phyloP scores from a whole-genome alignment of 2,113 vertebrate genomes.

The Chlamydotis undulata region DNA sequence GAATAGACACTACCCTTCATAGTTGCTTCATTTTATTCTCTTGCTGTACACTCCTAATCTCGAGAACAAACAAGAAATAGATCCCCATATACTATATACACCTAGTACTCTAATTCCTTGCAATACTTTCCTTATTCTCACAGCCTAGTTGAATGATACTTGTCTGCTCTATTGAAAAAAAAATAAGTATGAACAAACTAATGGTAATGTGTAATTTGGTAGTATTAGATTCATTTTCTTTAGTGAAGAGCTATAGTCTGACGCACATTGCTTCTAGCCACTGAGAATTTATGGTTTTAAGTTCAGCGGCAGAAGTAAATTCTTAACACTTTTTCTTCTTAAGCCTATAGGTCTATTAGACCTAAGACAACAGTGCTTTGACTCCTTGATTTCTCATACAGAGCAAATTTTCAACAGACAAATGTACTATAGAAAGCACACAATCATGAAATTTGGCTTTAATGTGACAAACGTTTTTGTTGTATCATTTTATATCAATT shows the following conservation, averaged over 20 bases:
- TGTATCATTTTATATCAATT: neutral
- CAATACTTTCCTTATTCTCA: neutral
- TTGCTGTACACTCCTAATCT: accelerated
- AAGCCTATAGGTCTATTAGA: neutral
- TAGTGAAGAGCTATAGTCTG: neutral
- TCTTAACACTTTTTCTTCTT: neutral
- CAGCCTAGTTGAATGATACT: neutral
- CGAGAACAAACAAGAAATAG: neutral
- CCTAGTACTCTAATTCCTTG: neutral
- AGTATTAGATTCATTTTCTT: neutral
- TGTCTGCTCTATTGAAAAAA: neutral
- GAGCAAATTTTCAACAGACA: neutral
- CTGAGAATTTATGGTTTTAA: neutral
- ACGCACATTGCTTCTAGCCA: neutral
- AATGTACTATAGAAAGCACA: neutral
- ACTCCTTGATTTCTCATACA: neutral
- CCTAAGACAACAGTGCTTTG: neutral
- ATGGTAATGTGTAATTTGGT: neutral
- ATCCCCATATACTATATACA: neutral
- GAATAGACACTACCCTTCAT: neutral
- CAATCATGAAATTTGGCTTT: neutral
- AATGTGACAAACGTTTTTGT: neutral
- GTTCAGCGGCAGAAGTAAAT: neutral
- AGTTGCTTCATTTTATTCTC: neutral
- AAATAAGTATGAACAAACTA: neutral